Evolutionary conservation across 1,140 invertebrate species (phyloP).

Genomic region (Hyles vespertilio): DNA sequence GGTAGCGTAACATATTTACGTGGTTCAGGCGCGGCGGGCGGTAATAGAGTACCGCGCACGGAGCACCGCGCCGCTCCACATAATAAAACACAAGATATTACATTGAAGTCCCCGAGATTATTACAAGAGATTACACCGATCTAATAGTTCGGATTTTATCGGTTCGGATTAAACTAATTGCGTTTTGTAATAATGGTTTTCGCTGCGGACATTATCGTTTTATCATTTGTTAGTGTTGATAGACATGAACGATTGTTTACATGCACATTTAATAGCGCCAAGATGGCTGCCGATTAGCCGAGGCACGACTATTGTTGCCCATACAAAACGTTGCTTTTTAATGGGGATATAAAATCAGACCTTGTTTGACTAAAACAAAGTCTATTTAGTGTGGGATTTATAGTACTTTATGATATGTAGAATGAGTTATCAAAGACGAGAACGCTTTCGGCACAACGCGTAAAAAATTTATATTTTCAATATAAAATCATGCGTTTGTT

Average conservation of each 20-base stretch:
- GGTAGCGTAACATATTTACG: slow-evolving; percentile 12
- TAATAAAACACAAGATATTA: slow-evolving; percentile 27
- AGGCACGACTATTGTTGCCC: no score
- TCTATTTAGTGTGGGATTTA: no score
- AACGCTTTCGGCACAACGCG: no score
- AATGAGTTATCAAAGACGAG: no score
- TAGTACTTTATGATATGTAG: no score
- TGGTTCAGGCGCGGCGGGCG: slow-evolving; percentile 8
- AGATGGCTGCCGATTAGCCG: no score
- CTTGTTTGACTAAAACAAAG: no score
- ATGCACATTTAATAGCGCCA: neutral
- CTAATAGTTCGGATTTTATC: slow-evolving; percentile 50
- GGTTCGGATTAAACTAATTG: slow-evolving; percentile 47
- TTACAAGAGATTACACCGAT: slow-evolving; percentile 33
- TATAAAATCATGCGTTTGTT: no score
- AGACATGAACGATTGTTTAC: slow-evolving; percentile 2
- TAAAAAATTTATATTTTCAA: no score
- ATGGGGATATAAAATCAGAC: no score
- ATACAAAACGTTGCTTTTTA: no score
- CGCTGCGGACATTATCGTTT: slow-evolving; percentile 37
- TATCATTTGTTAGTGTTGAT: slow-evolving; percentile 17
- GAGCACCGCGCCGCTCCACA: slow-evolving; percentile 12
- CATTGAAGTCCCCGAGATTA: slow-evolving; percentile 20
- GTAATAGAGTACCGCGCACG: slow-evolving; percentile 3
- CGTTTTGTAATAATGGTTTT: slow-evolving; percentile 48